phyloP scores from a whole-genome alignment of 2,888 invertebrate genomes.

The Andrena flavipes region DNA sequence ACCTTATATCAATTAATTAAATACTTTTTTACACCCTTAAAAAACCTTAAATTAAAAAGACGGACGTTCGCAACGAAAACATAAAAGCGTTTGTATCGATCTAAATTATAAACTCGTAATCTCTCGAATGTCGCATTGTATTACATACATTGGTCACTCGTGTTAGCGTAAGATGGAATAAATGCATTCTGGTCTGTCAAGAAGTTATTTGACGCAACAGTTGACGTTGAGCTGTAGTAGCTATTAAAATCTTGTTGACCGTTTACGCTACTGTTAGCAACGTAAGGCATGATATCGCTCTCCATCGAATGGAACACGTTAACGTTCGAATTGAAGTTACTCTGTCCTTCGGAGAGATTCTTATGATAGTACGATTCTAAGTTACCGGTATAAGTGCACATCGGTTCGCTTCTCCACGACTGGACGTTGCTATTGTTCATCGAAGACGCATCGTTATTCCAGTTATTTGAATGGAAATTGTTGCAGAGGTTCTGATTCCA shows the following conservation, averaged over 20 bases:
- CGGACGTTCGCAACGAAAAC: conserved; percentile 18
- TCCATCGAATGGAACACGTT: neutral
- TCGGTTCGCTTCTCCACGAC: neutral
- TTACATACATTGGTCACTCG: conserved; percentile 17
- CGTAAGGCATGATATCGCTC: neutral
- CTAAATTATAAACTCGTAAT: neutral
- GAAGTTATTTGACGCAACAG: neutral
- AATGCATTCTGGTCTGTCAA: neutral
- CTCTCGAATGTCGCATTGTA: neutral
- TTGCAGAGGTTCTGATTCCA: conserved; percentile 3
- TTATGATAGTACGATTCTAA: neutral
- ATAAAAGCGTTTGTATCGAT: neutral
- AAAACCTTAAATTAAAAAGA: conserved; percentile 11
- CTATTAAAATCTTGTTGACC: neutral
- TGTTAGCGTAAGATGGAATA: neutral
- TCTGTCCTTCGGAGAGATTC: neutral
- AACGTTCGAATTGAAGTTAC: neutral
- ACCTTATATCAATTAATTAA: conserved; percentile 4
- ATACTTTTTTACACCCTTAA: neutral
- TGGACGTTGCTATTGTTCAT: neutral
- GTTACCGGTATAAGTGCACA: neutral
- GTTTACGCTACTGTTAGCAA: neutral
- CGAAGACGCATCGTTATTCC: neutral
- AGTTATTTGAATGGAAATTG: neutral
- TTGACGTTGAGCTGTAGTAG: neutral